Evolutionary conservation across 2,113 vertebrate genomes (phyloP), one percentile per base, ranked within the genome.

Genomic region (Cinclus mexicanus): DNA sequence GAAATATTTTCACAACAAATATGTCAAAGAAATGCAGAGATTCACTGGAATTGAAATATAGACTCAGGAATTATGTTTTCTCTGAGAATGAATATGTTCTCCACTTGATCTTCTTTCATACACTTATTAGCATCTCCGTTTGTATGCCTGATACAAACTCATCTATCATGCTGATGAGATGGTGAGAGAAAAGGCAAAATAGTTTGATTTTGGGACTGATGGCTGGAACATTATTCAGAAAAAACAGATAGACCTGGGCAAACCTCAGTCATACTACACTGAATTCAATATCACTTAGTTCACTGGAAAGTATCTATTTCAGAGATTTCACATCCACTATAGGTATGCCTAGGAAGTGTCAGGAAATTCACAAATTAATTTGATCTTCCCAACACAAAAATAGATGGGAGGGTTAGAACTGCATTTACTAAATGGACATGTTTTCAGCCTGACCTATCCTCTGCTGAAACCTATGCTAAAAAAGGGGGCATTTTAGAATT

Each of bases 1-100:
- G 74, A 95, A 92, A 94, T 93, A 92, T 96, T 96, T 95, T 96
- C 94, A 89, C 55, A 95, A 94, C 81, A 96, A 88, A 83, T 77
- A 53, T 14, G 57, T n/a, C 35, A 74, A 87, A 67, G 37, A 87
- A 91, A 91, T 64, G 35, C 61, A 94, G n/a, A 79, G 6, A 61
- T 39, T 68, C 12, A 21, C 49, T 65, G 76, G 35, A 84, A 87
- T 74, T 92, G 75, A 83, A 87, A 89, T 75, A 79, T 0, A 57
- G 37, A 46, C 39, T 33, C 23, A 90, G n/a, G 31, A 89, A 59
- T 60, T 26, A 17, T 4, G 7, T 59, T 74, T 94, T 93, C 41
- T 84, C 33, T 82, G 67, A 69, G 57, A 56, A 57, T 28, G 72
- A 29, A 4, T 14, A 35, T 23, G 21, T 56, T 69, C 21, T 87